Percentiles rank a stretch among this genome's conserved stretches.
phyloP scores from a whole-genome alignment of 2,888 invertebrate species.

The Ellobium chinense region DNA sequence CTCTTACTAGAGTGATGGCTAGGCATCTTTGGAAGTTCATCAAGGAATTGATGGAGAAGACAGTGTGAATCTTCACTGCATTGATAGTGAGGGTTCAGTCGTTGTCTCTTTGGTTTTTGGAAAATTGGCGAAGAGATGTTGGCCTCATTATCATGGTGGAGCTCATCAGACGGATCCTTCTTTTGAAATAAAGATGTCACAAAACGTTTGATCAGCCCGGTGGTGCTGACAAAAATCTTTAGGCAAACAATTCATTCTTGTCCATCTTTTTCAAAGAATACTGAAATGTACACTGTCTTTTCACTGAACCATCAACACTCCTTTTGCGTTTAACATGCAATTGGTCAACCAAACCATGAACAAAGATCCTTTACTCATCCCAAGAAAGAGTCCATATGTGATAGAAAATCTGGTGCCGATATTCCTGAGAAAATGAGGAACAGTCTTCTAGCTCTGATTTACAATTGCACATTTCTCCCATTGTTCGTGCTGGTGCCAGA shows the following conservation, averaged over 20 bases:
- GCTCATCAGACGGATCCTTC: background rate
- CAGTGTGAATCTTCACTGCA: slow-evolving; percentile 7
- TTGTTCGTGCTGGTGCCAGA: background rate
- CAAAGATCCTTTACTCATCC: background rate
- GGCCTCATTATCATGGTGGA: background rate
- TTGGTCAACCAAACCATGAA: background rate
- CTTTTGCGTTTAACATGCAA: background rate
- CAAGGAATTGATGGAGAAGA: slow-evolving; percentile 10
- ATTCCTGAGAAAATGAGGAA: background rate
- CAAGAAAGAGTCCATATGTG: background rate
- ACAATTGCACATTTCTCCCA: background rate
- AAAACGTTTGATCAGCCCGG: background rate
- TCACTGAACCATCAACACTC: background rate
- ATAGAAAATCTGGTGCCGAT: background rate
- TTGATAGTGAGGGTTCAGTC: slow-evolving; percentile 4
- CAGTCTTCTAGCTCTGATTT: background rate
- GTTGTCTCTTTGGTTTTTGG: background rate
- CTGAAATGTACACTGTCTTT: background rate
- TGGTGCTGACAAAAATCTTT: background rate
- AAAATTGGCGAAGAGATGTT: background rate
- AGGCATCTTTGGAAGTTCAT: slow-evolving; percentile 9
- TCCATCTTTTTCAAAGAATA: background rate
- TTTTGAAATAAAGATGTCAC: background rate
- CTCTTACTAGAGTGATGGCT: background rate
- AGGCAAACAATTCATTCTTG: background rate